Evolutionary conservation across 1,140 invertebrate species (phyloP), one percentile per base, ranked within the genome.

Genomic region (Pachyrhynchus sulphureomaculatus): DNA sequence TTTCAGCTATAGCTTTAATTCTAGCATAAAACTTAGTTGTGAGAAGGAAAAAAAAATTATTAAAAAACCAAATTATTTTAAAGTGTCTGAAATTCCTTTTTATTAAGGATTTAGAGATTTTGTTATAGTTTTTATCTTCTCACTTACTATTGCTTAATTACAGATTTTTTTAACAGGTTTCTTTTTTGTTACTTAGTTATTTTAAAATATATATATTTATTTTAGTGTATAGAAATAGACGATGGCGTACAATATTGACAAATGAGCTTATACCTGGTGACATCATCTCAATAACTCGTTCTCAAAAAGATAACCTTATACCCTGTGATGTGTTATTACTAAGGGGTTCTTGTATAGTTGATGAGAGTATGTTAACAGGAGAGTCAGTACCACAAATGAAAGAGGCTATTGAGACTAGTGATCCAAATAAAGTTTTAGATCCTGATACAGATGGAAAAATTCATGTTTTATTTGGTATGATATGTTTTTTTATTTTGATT

Each of bases 341-440:
- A 39, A 81, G 95, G 72, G 73, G 72, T 18, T 67, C 72, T 21
- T 76, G 75, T 63, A 73, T 75, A 39, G 68, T 76, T 8, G 73
- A 77, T 63, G 74, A 76, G 45, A 76, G 75, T 62, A 75, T 77
- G 72, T 62, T 76, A n/a, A 76, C 72, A 4, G 73, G 89, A 45
- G 94, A 96, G 80, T 98, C 95, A 64, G 95, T 99, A n/a, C 98
- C 98, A 5, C 96, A 99, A 79, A 99, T 99, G 95, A 99, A 99
- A 80, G 96, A 99, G 81, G 87, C 96, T 6, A 80, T 98, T 34
- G 93, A 96, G 74, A 87, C 87, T 66, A 73, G 56, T 37, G 86
- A 83, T 37, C 68, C 76, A 12, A 76, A 84, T 48, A 83, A 82
- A 58, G 75, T 82, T 39, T 80, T 99, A 55, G 89, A 99, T 72